phyloP scores from a whole-genome alignment of 2,113 vertebrate species.

The Larimichthys crocea region DNA sequence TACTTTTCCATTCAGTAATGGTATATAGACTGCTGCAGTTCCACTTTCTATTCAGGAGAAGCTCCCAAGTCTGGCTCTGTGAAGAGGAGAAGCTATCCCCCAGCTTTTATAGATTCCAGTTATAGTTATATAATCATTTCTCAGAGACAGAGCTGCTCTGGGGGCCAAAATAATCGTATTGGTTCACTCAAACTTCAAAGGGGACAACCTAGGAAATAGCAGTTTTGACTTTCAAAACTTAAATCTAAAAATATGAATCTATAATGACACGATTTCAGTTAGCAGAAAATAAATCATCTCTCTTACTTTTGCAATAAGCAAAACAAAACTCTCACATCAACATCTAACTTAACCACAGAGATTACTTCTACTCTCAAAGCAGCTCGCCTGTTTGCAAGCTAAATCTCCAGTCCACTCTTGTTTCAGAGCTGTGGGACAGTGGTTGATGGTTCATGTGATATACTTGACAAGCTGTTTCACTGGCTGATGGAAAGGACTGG shows the following conservation, averaged over 20 bases:
- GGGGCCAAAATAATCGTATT: conserved; percentile 30
- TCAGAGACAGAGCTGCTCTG: conserved; percentile 30
- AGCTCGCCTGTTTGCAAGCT: background rate
- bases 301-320: background rate
- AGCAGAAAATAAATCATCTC: background rate
- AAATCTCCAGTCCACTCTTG: background rate
- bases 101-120: conserved; percentile 32
- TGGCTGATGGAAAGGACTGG: background rate
- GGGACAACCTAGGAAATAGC: conserved; percentile 4
- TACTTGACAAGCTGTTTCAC: conserved; percentile 9
- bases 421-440: conserved; percentile 11
- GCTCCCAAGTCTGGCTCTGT: conserved; percentile 19
- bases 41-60: conserved; percentile 10
- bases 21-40: conserved; percentile 8
- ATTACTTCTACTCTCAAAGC: background rate
- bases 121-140: conserved; percentile 32
- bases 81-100: background rate
- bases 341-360: background rate
- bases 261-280: background rate
- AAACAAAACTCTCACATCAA: background rate
- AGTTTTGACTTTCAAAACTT: background rate
- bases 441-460: conserved; percentile 16
- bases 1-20: conserved; percentile 52
- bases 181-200: conserved; percentile 14
- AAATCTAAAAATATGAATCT: conserved; percentile 6